These are phyloP conservation scores for Oeneis ivallda DNA, from an alignment of 2,888 invertebrate species.

Conservation along the genomic window DNA sequence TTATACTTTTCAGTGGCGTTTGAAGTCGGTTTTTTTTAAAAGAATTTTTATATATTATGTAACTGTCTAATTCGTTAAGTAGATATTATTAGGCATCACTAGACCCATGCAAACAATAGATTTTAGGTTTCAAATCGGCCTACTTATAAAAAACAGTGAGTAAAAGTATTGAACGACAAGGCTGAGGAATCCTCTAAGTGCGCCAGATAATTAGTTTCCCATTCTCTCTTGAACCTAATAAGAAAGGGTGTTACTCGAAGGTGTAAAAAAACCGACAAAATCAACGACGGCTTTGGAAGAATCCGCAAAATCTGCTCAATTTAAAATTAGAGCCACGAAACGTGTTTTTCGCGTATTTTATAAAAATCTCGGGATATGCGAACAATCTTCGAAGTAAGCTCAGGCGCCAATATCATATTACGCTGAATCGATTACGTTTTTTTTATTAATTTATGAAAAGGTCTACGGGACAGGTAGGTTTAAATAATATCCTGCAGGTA, in stretches of 20 bases:
- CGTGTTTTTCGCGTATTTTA: slow-evolving; percentile 81
- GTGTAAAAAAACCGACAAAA: slow-evolving; percentile 64
- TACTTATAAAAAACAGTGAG: slow-evolving; percentile 28
- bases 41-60: no score
- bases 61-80: no score
- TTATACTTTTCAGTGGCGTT: no score
- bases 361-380: slow-evolving; percentile 78
- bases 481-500: neutral
- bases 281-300: slow-evolving; percentile 77
- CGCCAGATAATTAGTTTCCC: slow-evolving; percentile 69
- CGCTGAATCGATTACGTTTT: slow-evolving; percentile 46
- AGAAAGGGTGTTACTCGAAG: slow-evolving; percentile 58
- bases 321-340: slow-evolving; percentile 82
- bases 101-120: no score
- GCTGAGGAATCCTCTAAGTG: slow-evolving; percentile 42
- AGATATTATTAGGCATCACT: no score
- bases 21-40: no score
- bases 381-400: slow-evolving; percentile 72
- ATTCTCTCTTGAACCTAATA: slow-evolving; percentile 68
- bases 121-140: slow-evolving; percentile 9
- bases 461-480: slow-evolving; percentile 32
- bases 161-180: slow-evolving; percentile 43
- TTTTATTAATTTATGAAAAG: slow-evolving; percentile 37
- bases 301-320: slow-evolving; percentile 79
- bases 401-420: slow-evolving; percentile 56